These are phyloP conservation scores for Axis porcinus DNA, from an alignment of 2,113 vertebrate genomes.

Conservation along the genomic window DNA sequence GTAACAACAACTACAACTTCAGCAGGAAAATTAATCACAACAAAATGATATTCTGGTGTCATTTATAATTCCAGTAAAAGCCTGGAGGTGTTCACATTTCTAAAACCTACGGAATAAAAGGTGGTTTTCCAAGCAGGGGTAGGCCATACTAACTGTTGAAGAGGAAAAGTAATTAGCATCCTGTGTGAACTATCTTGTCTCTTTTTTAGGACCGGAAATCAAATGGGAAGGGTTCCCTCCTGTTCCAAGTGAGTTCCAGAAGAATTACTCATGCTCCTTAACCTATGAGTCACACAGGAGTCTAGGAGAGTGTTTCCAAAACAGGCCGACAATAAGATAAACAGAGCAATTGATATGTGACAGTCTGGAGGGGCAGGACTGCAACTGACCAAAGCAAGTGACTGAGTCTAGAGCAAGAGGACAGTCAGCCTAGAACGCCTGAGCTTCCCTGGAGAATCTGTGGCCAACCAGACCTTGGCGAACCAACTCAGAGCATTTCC, in stretches of 20 bases:
- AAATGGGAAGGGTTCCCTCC: slow-evolving; percentile 79
- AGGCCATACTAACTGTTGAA: slow-evolving; percentile 61
- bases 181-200: slow-evolving; percentile 71
- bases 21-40: neutral
- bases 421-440: neutral
- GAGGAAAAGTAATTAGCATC: slow-evolving; percentile 74
- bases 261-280: slow-evolving; percentile 78
- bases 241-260: slow-evolving; percentile 76
- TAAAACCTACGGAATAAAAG: neutral
- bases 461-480: rapidly evolving
- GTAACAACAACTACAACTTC: neutral
- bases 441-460: neutral
- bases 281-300: slow-evolving; percentile 80
- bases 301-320: slow-evolving; percentile 78
- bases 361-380: neutral
- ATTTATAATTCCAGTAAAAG: slow-evolving; percentile 32
- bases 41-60: neutral
- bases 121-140: slow-evolving; percentile 42
- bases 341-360: slow-evolving; percentile 58
- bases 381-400: neutral
- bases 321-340: slow-evolving; percentile 70
- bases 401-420: neutral
- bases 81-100: neutral
- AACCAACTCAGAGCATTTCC: neutral
- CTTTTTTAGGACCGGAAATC: slow-evolving; percentile 81